Base-by-base conservation (phyloP, 2,113 vertebrate species). In the Morone saxatilis region DNA sequence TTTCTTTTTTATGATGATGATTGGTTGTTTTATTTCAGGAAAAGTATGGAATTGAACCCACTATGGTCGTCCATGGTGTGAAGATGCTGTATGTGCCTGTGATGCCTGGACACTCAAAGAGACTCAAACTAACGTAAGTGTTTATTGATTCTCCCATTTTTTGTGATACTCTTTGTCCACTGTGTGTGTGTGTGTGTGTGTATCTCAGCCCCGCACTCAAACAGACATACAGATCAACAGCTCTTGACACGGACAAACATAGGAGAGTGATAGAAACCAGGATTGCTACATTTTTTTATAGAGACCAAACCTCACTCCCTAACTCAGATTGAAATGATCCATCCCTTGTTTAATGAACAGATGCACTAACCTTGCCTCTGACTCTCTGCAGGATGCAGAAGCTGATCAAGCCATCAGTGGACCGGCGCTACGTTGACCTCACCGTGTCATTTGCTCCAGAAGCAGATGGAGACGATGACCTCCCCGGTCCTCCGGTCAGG, bases 1-100 rank as follows among this genome's bases (percentile, higher is more conserved):
- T 41, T 76, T 13, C 4, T 31, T 40, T 50, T 62, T 31, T 69
- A 12, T 68, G 13, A 47, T 65, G 8, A 40, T 48, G 22, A 57
- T 31, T 73, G 67, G 19, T n/a, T 84, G 91, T 95, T 31, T 60
- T 54, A 6, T 78, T 85, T 19, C 62, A 99, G 98, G 98, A 98
- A 72, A 97, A 98, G 80, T 99, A 99, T 0, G 97, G 97, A 75
- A 97, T 99, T 88, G 98, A 99, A 89, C 98, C 98, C 65, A 97
- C 96, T 0, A 99, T 99, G 98, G 98, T 99, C 13, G 97, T 99
- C 11, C 97, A 99, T 38, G 98, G 98, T 75, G 98, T 99, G 74
- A 99, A 99, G 95, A 99, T 99, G 98, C 96, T 99, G 1, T 99
- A 99, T 86, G 98, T 99, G 83, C 98, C 98, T 76, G 95, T 99